Base-by-base conservation (phyloP, 1,140 invertebrate genomes). In the Bombyx mandarina region DNA sequence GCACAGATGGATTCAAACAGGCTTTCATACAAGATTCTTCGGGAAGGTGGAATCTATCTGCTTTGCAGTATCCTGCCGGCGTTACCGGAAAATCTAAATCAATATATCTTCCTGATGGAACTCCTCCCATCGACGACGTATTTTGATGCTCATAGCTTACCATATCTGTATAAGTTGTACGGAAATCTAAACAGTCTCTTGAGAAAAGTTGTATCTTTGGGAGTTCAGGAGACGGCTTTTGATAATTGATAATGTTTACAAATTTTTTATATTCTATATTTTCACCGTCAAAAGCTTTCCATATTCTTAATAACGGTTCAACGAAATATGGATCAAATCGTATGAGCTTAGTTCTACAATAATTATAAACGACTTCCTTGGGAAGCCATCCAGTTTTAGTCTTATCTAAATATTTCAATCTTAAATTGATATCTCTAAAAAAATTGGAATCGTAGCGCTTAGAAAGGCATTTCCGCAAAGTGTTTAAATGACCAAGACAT, bases 401-500 rank as follows among this genome's bases (percentile, higher is more conserved):
- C 61, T 65, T 69, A 68, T 87, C 84, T 18, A 69, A 69, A 68
- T 71, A 75, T 58, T 73, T 58, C 7, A 76, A 51, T 48, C 51
- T 62, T 53, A 76, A 66, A 43, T 76, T 75, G 7, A 79, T 69
- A 7, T 69, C 63, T 12, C 57, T 35, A 7, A 83, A 69, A 56
- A 82, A 82, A 0, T 56, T 59, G 3, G 53, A 48, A 47, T 65
- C 52, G 45, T 61, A 61, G 26, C 60, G 56, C 52, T 69, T 71
- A 42, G 71, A 70, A 50, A 83, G 61, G 61, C 51, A 55, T 52
- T 59, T 68, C 52, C 78, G 67, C 9, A 86, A 42, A 53, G 71
- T 71, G 59, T 83, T 86, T 42, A 86, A 61, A 26, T 70, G 63
- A 7, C 42, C 54, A 1, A 88, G 53, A 69, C 79, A 84, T 55